phyloP scores from a whole-genome alignment of 2,888 invertebrate species.

The Drosophila villosipedis region DNA sequence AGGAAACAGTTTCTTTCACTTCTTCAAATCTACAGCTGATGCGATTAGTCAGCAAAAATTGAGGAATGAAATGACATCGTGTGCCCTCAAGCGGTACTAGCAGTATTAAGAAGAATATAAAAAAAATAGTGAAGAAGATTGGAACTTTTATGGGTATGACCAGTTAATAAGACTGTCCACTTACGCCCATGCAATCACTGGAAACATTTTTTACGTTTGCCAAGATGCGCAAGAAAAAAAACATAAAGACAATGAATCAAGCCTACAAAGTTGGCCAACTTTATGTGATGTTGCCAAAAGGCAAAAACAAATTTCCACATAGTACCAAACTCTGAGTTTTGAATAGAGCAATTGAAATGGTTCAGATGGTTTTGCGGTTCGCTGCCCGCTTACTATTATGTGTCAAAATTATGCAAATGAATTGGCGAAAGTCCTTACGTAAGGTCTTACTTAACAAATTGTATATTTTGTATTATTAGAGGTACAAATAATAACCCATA shows the following conservation, averaged over 20 bases:
- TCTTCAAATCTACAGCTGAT: conserved; percentile 69
- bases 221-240: conserved; percentile 24
- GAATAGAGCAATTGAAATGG: conserved; percentile 12
- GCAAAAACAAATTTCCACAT: conserved; percentile 9
- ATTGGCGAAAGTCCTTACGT: conserved; percentile 42
- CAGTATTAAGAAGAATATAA: conserved; percentile 7
- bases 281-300: conserved; percentile 43
- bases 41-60: conserved; percentile 58
- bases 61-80: conserved; percentile 11
- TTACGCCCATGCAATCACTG: conserved; percentile 73
- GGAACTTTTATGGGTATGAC: conserved; percentile 57
- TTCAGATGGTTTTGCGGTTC: conserved; percentile 39
- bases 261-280: conserved; percentile 53
- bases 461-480: background rate
- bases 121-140: conserved; percentile 28
- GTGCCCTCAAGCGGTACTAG: conserved; percentile 49
- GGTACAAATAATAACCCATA: background rate
- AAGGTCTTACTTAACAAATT: conserved; percentile 15
- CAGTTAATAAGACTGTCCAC: conserved; percentile 71
- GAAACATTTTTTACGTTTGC: conserved; percentile 47
- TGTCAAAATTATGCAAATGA: conserved; percentile 41
- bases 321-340: background rate
- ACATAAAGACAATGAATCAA: conserved; percentile 36
- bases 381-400: conserved; percentile 20
- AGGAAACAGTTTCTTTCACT: conserved; percentile 57